Conservation (phyloP, 2,888 invertebrate species). For the Mythimna loreyi region DNA sequence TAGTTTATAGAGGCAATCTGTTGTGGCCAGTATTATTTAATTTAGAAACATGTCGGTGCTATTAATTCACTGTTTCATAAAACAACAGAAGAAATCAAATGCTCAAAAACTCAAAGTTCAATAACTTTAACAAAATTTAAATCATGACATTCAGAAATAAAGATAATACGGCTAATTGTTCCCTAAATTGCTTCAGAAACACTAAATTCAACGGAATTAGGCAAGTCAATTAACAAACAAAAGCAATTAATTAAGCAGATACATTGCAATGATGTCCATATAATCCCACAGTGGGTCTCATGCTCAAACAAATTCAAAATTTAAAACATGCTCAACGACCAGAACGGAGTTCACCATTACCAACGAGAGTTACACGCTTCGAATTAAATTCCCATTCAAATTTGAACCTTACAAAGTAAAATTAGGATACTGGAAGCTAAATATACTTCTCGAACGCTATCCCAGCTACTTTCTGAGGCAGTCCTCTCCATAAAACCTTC, state of each 20-base stretch:
- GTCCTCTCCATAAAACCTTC: conserved; percentile 81
- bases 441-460: conserved; percentile 51
- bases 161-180: conserved; percentile 58
- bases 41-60: not conserved
- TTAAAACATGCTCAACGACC: conserved; percentile 77
- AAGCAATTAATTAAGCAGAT: conserved; percentile 72
- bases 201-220: conserved; percentile 62
- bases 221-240: conserved; percentile 68
- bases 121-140: conserved; percentile 28
- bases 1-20: conserved; percentile 62
- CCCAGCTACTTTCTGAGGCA: conserved; percentile 65
- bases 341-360: conserved; percentile 73
- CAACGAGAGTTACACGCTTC: conserved; percentile 65
- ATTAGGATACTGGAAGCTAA: conserved; percentile 65
- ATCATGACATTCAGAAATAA: conserved; percentile 36
- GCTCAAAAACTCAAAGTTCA: not conserved
- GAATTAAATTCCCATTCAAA: conserved; percentile 67
- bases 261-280: conserved; percentile 69
- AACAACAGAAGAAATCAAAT: conserved; percentile 7
- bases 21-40: conserved; percentile 52
- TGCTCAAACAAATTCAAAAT: conserved; percentile 73
- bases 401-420: conserved; percentile 67
- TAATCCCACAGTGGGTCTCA: conserved; percentile 69
- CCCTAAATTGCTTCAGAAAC: conserved; percentile 54
- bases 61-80: conserved; percentile 13